Base-by-base conservation (phyloP, 2,113 vertebrate species). In the Dicerorhinus sumatrensis region DNA sequence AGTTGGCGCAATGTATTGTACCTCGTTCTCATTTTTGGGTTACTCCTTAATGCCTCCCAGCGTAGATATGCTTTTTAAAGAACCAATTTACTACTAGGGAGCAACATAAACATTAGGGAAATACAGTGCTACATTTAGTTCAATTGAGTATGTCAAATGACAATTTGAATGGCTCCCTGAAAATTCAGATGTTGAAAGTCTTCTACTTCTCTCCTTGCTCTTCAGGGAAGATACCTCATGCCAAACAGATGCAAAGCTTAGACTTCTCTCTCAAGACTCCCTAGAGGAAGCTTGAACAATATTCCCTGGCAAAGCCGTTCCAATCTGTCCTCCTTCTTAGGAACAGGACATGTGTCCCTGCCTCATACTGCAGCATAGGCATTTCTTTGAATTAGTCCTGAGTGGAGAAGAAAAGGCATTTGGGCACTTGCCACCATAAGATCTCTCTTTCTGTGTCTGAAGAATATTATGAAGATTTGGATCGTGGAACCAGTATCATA, bases 81-180 rank as follows among this genome's bases (percentile, higher is more conserved):
- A 82, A 82, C 86, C 92, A 72, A 9, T 92, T 96, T 87, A 89
- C 96, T 91, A 27, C 54, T 20, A 86, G 90, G 58, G 58, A 97
- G 58, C 92, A 54, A 27, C 79, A 80, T 75, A 96, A 86, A 79
- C 89, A 79, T 93, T 80, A 92, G 72, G 84, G 95, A 89, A 92
- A 92, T 17, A 89, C 86, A 96, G 48, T 31, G 31, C 58, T 97
- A 36, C 42, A 33, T 96, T 93, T 70, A 77, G 91, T 75, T 93
- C 73, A 96, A 80, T 4, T 86, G 86, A 93, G 67, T 89, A 80
- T 96, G 82, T 89, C 96, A 97, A 96, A 96, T 96, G 93, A 86
- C 69, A 96, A 46, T 94, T 76, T 91, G 72, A 95, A 63, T 33
- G 33, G 51, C 36, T 95, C 18, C n/a, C 69, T 96, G 96, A 96